Percentiles rank a stretch among this genome's conserved stretches.
Conservation (phyloP, 2,113 vertebrate genomes). For the Sorex fumeus region DNA sequence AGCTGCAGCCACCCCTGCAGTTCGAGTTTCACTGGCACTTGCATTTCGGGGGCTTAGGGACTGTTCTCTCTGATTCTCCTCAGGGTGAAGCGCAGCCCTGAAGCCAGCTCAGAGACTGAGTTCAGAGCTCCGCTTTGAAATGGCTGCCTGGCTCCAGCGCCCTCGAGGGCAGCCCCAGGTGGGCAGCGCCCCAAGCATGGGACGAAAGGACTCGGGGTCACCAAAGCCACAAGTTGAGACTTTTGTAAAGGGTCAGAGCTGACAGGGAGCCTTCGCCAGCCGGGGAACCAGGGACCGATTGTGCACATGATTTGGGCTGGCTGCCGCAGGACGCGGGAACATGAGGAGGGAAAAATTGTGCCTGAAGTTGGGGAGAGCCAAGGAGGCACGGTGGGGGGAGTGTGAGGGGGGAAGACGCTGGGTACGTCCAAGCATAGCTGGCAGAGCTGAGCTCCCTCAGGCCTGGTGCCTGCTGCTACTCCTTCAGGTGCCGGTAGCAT, state of each 20-base stretch:
- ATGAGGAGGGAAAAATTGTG: not conserved
- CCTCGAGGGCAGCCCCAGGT: slow-evolving; percentile 70
- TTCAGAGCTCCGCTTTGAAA: slow-evolving; percentile 77
- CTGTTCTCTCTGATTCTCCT: slow-evolving; percentile 82
- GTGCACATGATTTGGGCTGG: not conserved
- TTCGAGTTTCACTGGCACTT: slow-evolving; percentile 73
- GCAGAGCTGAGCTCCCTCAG: not conserved
- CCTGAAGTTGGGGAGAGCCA: not conserved
- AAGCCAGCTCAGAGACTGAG: slow-evolving; percentile 75
- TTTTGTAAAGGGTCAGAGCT: slow-evolving; percentile 53
- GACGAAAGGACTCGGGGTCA: slow-evolving; percentile 55
- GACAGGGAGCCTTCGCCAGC: not conserved
- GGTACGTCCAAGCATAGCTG: not conserved
- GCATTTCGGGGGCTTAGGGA: slow-evolving; percentile 78
- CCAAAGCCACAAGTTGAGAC: slow-evolving; percentile 60
- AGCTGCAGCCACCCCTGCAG: slow-evolving; percentile 77
- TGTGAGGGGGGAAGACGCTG: slow-evolving; percentile 22
- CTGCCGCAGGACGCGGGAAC: not conserved
- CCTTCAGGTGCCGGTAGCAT: not conserved
- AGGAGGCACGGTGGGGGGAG: too few species aligned
- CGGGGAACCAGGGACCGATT: too few species aligned
- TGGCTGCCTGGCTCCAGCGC: not conserved
- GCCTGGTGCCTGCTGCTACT: not conserved
- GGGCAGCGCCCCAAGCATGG: slow-evolving; percentile 60
- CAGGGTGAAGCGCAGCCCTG: slow-evolving; percentile 68